A percentile compares a stretch with the other conserved stretches of the same genome.
phyloP scores from a whole-genome alignment of 2,797 vertebrate species.

The Schizothorax lantsangensis region DNA sequence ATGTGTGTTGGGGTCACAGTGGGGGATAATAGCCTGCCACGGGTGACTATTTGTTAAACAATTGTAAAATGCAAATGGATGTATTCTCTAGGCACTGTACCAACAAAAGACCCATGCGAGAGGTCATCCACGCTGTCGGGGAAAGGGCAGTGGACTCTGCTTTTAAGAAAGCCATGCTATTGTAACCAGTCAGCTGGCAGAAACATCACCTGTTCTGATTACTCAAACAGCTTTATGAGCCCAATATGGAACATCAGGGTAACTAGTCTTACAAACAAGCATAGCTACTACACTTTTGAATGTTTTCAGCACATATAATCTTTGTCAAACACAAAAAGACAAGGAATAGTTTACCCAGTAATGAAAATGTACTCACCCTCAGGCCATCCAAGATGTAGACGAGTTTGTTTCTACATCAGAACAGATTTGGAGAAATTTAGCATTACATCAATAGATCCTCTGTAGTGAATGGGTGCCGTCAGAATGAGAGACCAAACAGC shows the following conservation, averaged over 20 bases:
- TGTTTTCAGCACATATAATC: neutral
- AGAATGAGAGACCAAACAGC: no score
- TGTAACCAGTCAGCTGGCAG: neutral
- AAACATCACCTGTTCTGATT: conserved; percentile 13
- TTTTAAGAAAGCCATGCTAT: conserved; percentile 52
- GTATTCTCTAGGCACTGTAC: conserved; percentile 67
- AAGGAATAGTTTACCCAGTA: neutral
- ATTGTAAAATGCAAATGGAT: conserved; percentile 79
- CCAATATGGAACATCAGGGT: neutral
- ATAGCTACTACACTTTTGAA: neutral
- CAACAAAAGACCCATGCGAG: conserved; percentile 70
- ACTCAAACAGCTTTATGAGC: neutral
- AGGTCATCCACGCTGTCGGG: conserved; percentile 65
- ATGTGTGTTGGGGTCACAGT: conserved; percentile 68
- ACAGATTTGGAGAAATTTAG: no score
- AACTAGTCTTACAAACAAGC: neutral
- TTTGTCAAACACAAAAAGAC: neutral
- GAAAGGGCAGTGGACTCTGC: conserved; percentile 38
- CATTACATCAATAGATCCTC: no score
- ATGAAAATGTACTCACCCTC: neutral
- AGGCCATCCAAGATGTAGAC: neutral
- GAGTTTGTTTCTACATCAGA: no score
- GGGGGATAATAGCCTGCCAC: conserved; percentile 68
- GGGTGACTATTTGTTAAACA: conserved; percentile 79
- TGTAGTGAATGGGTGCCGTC: no score